Percentiles rank a stretch among this genome's conserved stretches.
phyloP scores from a whole-genome alignment of 2,113 vertebrate genomes.

The Cavia aperea region DNA sequence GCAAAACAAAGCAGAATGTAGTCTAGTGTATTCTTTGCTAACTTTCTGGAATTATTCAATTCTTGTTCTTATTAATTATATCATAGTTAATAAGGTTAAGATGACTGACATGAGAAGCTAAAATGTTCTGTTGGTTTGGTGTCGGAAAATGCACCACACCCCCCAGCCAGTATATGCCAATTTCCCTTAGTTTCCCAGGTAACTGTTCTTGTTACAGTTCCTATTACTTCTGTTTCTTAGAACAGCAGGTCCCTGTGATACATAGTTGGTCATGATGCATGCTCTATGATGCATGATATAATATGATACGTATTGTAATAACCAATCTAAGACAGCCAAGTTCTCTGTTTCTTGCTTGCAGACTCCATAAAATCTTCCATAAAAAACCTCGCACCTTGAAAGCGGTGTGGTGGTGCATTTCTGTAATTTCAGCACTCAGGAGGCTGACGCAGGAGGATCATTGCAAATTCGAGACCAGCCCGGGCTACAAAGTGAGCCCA shows the following conservation, averaged over 20 bases:
- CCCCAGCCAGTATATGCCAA: neutral
- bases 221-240: neutral
- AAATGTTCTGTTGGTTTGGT: neutral
- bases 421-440: no score
- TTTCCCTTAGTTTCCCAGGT: neutral
- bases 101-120: neutral
- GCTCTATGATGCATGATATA: neutral
- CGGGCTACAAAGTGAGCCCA: no score
- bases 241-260: neutral
- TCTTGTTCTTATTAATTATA: constrained; percentile 1
- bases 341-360: neutral
- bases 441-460: no score
- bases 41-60: constrained; percentile 15
- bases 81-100: neutral
- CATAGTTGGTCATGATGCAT: neutral
- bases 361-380: neutral
- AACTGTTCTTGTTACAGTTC: neutral
- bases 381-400: neutral
- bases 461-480: no score
- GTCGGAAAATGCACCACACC: neutral
- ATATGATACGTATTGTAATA: neutral
- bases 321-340: neutral
- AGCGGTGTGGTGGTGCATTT: no score
- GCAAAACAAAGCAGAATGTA: neutral
- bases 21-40: neutral